Percentiles rank a stretch among this genome's conserved stretches.
Evolutionary conservation across 2,113 vertebrate species (phyloP).

Genomic region (Noturus placidus): DNA sequence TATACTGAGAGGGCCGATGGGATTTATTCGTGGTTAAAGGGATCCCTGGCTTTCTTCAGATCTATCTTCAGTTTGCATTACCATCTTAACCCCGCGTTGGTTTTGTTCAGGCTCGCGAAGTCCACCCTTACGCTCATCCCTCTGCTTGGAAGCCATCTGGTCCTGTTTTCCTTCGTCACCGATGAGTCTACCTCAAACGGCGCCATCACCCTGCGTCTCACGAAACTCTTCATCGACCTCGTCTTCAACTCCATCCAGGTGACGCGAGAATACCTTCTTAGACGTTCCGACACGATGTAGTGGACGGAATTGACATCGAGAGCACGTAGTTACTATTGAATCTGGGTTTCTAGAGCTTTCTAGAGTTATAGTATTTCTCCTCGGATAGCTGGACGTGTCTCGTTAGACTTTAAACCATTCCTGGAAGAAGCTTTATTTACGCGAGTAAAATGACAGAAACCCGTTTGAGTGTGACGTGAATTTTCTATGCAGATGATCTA

Average conservation of each 20-base stretch:
- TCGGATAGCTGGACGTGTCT: background rate
- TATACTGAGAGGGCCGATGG: background rate
- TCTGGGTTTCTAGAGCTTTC: background rate
- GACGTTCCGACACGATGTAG: background rate
- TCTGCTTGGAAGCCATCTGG: conserved; percentile 89
- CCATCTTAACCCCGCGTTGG: background rate
- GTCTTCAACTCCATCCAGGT: conserved; percentile 96
- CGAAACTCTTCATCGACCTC: conserved; percentile 92
- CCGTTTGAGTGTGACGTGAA: background rate
- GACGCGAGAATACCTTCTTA: background rate
- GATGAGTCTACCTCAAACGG: conserved; percentile 84
- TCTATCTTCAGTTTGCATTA: background rate
- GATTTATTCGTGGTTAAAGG: background rate
- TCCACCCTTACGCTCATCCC: conserved; percentile 95
- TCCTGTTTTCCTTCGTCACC: conserved; percentile 86
- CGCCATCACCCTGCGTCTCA: conserved; percentile 78
- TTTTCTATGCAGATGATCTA: background rate
- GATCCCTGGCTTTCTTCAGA: background rate
- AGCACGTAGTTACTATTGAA: background rate
- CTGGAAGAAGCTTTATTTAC: background rate
- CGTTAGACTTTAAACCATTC: background rate
- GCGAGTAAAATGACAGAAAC: background rate
- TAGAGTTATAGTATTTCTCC: too few relatives aligned
- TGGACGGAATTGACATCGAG: background rate
- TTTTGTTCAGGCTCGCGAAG: conserved; percentile 82